Percentiles rank a stretch among this genome's conserved stretches.
phyloP scores from a whole-genome alignment of 1,140 invertebrate genomes.

The Drosophila bifasciata region DNA sequence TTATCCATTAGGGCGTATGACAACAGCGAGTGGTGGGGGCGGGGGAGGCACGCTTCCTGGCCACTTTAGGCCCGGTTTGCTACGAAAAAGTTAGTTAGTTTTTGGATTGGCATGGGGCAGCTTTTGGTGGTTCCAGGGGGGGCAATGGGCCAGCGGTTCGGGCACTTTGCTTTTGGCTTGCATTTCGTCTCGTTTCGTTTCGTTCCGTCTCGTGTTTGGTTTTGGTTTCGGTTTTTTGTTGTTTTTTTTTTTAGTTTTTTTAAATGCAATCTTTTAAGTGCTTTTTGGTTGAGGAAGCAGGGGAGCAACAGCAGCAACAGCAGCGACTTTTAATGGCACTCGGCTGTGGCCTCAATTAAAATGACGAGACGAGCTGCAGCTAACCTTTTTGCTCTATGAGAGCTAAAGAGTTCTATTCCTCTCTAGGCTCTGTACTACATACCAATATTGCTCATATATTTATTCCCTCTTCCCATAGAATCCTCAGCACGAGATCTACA shows the following conservation, averaged over 20 bases:
- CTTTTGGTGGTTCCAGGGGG: background rate
- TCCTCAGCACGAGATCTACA: too few relatives aligned
- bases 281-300: conserved; percentile 66
- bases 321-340: conserved; percentile 66
- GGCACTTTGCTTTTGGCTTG: conserved; percentile 31
- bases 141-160: conserved; percentile 40
- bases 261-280: conserved; percentile 76
- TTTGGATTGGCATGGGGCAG: conserved; percentile 3
- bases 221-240: conserved; percentile 44
- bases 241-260: conserved; percentile 45
- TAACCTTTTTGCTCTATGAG: too few relatives aligned
- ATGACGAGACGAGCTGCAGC: conserved; percentile 37
- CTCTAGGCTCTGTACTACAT: too few relatives aligned
- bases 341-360: conserved; percentile 64
- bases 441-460: background rate
- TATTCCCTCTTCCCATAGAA: background rate
- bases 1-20: conserved; percentile 67
- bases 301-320: conserved; percentile 21
- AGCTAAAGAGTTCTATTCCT: too few relatives aligned
- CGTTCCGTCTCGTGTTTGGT: conserved; percentile 56
- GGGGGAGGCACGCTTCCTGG: conserved; percentile 7
- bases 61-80: conserved; percentile 42
- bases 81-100: conserved; percentile 62
- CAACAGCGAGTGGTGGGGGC: conserved; percentile 43
- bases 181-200: conserved; percentile 34